Percentiles rank a stretch among this genome's conserved stretches.
phyloP scores from a whole-genome alignment of 2,797 vertebrate species.

The Oreochromis mossambicus region DNA sequence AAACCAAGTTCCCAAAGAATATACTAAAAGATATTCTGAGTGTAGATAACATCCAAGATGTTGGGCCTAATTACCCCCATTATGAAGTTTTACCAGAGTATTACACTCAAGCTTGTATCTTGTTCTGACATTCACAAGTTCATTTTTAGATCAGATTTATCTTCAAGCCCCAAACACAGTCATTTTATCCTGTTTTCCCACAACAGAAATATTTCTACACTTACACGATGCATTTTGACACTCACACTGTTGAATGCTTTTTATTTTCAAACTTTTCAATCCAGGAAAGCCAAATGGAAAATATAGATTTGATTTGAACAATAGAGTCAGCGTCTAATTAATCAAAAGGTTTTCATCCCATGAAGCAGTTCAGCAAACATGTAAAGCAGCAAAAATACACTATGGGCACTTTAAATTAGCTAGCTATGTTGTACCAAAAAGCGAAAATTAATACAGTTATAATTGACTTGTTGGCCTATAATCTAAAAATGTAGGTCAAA shows the following conservation, averaged over 20 bases:
- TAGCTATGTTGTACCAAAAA: not conserved
- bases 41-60: not conserved
- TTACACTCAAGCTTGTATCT: not conserved
- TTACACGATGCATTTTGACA: accelerated
- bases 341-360: not conserved
- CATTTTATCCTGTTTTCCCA: not conserved
- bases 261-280: not conserved
- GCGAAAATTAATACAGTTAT: not conserved
- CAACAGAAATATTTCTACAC: not conserved
- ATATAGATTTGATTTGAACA: not conserved
- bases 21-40: accelerated
- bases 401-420: not conserved
- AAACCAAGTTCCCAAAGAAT: accelerated
- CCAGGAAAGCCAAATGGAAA: not conserved
- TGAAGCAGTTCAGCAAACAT: not conserved
- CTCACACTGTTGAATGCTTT: not conserved
- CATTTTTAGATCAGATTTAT: not conserved
- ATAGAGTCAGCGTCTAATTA: accelerated
- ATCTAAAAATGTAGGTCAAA: not conserved
- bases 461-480: not conserved
- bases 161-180: not conserved
- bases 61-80: not conserved
- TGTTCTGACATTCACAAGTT: not conserved
- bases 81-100: not conserved
- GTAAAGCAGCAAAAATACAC: not conserved